Percentiles rank a stretch among this genome's conserved stretches.
These are phyloP conservation scores for Charina bottae DNA, from an alignment of 2,113 vertebrate genomes.

Conservation along the genomic window DNA sequence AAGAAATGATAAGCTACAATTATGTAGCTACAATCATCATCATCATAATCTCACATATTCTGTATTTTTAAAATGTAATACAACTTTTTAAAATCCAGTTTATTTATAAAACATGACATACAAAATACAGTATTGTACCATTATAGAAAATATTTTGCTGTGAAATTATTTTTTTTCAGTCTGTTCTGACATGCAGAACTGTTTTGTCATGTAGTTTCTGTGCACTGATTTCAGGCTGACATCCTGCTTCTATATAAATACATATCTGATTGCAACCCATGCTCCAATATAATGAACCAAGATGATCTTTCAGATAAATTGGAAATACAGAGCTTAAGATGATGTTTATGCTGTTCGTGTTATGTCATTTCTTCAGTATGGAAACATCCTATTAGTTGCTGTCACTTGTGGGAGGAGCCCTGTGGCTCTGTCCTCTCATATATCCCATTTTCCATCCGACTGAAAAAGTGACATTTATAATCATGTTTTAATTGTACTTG, in stretches of 20 bases:
- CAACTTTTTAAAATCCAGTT: background rate
- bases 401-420: constrained; percentile 9
- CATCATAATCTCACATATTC: background rate
- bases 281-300: background rate
- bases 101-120: background rate
- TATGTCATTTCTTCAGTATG: background rate
- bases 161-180: background rate
- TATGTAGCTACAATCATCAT: background rate
- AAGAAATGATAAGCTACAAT: background rate
- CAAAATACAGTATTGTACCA: background rate
- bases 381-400: background rate
- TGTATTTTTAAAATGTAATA: background rate
- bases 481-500: background rate
- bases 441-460: background rate
- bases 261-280: background rate
- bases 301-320: background rate
- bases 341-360: background rate
- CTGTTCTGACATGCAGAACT: background rate
- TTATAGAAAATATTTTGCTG: background rate
- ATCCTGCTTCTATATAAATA: background rate
- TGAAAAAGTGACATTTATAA: constrained; percentile 4
- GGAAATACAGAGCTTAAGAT: background rate
- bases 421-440: background rate
- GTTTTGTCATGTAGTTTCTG: background rate
- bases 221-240: background rate